Evolutionary conservation across 2,797 vertebrate genomes (phyloP), one percentile per base, ranked within the genome.

Genomic region (Kryptolebias ocellatus): DNA sequence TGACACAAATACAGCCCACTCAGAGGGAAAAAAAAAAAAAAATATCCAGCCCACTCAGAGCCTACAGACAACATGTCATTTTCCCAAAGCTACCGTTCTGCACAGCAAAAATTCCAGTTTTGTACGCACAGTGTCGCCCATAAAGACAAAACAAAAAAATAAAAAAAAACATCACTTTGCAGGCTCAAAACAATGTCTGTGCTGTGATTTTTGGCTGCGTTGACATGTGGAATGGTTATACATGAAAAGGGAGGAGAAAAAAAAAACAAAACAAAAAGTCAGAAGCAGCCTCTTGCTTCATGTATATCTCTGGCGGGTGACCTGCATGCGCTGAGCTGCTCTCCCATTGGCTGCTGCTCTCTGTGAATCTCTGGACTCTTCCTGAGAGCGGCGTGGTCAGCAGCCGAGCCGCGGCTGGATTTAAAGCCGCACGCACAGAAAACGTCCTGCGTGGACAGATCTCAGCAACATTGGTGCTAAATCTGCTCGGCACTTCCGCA

Each of bases 391-490:
- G 50, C 16, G 29, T 24, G 34, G 20, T 53, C 50, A 44, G 34
- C 24, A 28, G 51, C 50, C 20, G 20, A 20, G 39, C 29, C 24
- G 50, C 29, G 37, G 17, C 11, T 2, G 42, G 31, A 34, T 60
- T 61, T 69, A 61, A 69, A 60, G 58, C 29, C 27, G 28, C 29
- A 60, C n/a, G 9, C 18, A 9, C 29, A 49, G 16, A 49, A 24
- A 68, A 27, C 66, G 37, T 50, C 57, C 28, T 27, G 27, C 17
- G 42, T 60, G 18, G 42, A 27, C 29, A 46, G 12, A n/a, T 37
- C 59, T 28, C 20, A 31, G 9, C 37, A 10, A 39, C 37, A 12
- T 39, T 8, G 11, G 8, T 2, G 8, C 2, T 39, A 39, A 39
- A 39, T 12, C 1, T 39, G 37, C 37, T 18, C 10, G 27, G 50